phyloP scores from a whole-genome alignment of 2,797 vertebrate species.

The Sylvilagus floridanus region DNA sequence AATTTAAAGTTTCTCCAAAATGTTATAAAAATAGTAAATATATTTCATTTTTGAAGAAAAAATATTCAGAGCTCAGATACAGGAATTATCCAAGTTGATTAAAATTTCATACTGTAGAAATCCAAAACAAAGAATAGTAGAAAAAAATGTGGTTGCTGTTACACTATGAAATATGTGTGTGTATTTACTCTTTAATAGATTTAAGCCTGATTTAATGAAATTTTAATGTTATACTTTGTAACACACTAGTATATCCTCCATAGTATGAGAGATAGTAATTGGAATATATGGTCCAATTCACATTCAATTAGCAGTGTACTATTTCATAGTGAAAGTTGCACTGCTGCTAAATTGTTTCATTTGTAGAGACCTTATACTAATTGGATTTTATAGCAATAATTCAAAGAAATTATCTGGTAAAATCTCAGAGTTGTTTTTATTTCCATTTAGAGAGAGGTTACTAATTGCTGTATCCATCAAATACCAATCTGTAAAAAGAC shows the following conservation, averaged over 20 bases:
- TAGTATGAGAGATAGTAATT: constrained; percentile 67
- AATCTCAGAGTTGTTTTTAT: constrained; percentile 53
- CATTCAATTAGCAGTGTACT: constrained; percentile 70
- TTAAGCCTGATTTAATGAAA: constrained; percentile 63
- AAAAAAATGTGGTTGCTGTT: neutral
- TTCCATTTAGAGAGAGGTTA: constrained; percentile 1
- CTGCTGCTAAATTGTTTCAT: constrained; percentile 63
- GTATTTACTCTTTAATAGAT: constrained; percentile 59
- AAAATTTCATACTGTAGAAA: neutral
- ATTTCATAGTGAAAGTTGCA: constrained; percentile 56
- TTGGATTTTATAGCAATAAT: constrained; percentile 69
- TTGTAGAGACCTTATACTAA: constrained; percentile 63
- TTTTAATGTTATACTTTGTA: constrained; percentile 72
- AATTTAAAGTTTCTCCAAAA: too few species aligned
- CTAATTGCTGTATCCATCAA: constrained; percentile 43
- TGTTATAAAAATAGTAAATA: neutral
- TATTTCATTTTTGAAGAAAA: neutral
- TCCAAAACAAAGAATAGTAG: neutral
- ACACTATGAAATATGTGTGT: neutral
- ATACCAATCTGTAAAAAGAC: constrained; percentile 27
- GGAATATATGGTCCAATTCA: constrained; percentile 76
- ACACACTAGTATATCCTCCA: constrained; percentile 15
- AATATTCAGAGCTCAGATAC: neutral
- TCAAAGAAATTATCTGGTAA: constrained; percentile 56
- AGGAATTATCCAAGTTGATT: neutral